A percentile compares a stretch with the other conserved stretches of the same genome.
Evolutionary conservation across 2,113 vertebrate genomes (phyloP).

Genomic region (Aegotheles bennettii): DNA sequence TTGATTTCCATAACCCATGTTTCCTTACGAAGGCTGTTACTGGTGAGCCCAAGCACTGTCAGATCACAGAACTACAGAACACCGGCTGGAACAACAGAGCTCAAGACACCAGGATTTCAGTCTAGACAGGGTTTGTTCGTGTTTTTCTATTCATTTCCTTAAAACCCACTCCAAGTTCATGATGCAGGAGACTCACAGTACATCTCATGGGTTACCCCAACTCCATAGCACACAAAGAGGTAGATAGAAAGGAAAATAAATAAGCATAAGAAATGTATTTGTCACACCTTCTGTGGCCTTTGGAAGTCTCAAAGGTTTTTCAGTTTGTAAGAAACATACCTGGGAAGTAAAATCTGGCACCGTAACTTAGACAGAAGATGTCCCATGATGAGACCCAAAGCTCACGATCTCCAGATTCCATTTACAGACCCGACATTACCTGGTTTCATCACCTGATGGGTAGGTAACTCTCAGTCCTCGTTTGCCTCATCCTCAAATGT

Average conservation of each 20-base stretch:
- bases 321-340: background rate
- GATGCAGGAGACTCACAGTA: background rate
- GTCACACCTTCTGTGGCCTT: background rate
- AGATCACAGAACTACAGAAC: background rate
- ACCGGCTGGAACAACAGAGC: background rate
- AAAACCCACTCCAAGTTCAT: background rate
- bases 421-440: background rate
- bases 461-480: fast-evolving
- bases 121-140: background rate
- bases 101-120: background rate
- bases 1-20: background rate
- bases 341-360: background rate
- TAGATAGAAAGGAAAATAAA: background rate
- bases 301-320: background rate
- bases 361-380: too few relatives aligned
- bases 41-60: background rate
- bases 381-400: background rate
- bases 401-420: fast-evolving
- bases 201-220: background rate
- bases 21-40: background rate
- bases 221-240: background rate
- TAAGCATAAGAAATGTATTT: background rate
- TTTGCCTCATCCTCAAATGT: background rate
- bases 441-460: background rate
- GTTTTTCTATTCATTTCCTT: background rate